phyloP scores from a whole-genome alignment of 2,888 invertebrate species.

The Actias luna region DNA sequence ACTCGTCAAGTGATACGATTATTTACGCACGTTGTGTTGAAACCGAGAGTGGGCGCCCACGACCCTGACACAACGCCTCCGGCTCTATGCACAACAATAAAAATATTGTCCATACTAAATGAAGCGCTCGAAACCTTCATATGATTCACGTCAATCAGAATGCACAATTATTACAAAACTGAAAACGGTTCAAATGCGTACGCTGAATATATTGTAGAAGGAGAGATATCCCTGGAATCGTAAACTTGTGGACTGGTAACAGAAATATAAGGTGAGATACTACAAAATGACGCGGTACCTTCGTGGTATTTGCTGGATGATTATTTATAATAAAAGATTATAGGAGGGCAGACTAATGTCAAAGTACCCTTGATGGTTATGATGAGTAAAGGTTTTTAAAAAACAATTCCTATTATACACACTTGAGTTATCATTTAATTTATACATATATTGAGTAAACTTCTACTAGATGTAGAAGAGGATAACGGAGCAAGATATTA shows the following conservation, averaged over 20 bases:
- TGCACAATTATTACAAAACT: not conserved
- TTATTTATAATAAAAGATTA: too few relatives aligned
- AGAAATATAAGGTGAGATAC: not conserved
- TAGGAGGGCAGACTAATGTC: too few relatives aligned
- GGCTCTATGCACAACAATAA: slow-evolving; percentile 15
- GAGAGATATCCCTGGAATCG: not conserved
- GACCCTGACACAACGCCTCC: slow-evolving; percentile 39
- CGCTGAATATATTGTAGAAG: not conserved
- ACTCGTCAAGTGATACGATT: slow-evolving; percentile 23
- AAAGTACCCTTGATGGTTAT: too few relatives aligned
- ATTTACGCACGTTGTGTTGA: slow-evolving; percentile 38
- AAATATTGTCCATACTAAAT: slow-evolving; percentile 7
- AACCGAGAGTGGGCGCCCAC: slow-evolving; percentile 53
- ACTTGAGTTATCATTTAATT: too few relatives aligned
- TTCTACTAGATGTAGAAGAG: too few relatives aligned
- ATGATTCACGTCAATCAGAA: not conserved
- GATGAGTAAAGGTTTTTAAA: too few relatives aligned
- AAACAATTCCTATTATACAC: too few relatives aligned
- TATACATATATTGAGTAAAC: too few relatives aligned
- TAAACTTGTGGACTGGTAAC: not conserved
- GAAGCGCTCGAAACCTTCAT: slow-evolving; percentile 5
- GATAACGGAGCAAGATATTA: too few relatives aligned
- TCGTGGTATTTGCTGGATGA: not conserved
- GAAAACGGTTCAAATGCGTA: not conserved
- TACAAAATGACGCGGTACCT: not conserved